Evolutionary conservation across 2,888 invertebrate genomes (phyloP), one percentile per base, ranked within the genome.

Genomic region (Capitulum mitella): DNA sequence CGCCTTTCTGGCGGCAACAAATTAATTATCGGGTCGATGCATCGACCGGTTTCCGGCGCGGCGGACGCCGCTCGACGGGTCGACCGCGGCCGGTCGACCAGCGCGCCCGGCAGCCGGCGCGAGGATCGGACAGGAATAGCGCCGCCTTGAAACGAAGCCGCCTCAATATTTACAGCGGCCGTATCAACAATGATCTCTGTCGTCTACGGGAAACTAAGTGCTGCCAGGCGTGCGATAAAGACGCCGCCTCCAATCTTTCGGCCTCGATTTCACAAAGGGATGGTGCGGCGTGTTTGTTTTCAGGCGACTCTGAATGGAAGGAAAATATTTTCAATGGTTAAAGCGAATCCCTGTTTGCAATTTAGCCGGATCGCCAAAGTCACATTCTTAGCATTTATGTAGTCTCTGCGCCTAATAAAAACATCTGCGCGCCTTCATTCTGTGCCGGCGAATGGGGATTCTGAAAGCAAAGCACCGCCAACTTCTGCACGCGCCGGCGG

Each of bases 261-360:
- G 70, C 37, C 37, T 12, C 37, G 70, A 40, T 40, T 40, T 22
- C 70, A 70, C 70, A 70, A 70, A 70, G 70, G 40, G 14, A 40
- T 40, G 26, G 37, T 26, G 22, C 8, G 70, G 8, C 37, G 70
- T 70, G 70, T 70, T 70, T 70, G 70, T 70, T 70, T 70, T 70
- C 70, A 26, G 22, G 70, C 70, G 40, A 26, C 40, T 29, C 32
- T 70, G 29, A 70, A 70, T 40, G 70, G 70, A 70, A 70, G 37
- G 70, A 70, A 70, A 70, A 70, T 70, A 70, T 70, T 70, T 70
- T 37, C 26, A 70, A 70, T 70, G 70, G 70, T 70, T 70, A 70
- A 40, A 70, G 70, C 70, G 70, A 70, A 70, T 70, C 70, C 37
- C 70, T 70, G 70, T 70, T 70, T 70, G 70, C 70, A 70, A 70